Evolutionary conservation across 1,140 invertebrate genomes (phyloP), one percentile per base, ranked within the genome.

Genomic region (Spodoptera litura): DNA sequence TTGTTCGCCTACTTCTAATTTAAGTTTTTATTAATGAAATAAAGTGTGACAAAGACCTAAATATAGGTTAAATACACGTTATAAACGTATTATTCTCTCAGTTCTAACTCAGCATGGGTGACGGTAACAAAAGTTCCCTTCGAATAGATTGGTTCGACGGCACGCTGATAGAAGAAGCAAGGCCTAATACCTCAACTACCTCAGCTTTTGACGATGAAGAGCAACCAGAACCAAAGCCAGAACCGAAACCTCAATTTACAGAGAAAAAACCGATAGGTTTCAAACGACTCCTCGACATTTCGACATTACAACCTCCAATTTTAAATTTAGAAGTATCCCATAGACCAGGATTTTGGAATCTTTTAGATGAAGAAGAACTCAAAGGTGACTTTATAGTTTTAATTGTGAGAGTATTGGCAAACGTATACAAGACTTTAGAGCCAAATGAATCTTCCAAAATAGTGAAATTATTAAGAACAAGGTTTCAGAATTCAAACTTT

Each of bases 141-240:
- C 85, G 90, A 9, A 94, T 94, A 84, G 93, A 94, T 77, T 94
- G 93, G 93, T 94, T 94, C 78, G 93, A 94, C 83, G 93, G 93
- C 11, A 91, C 89, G 38, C 75, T 91, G 35, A 89, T 89, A 62
- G 90, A 93, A 85, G 87, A 93, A 68, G 79, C 75, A 15, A 83
- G 87, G 76, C 82, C 81, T 53, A 82, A 78, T 68, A 81, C 81
- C 56, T 83, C 53, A 51, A 79, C 31, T 56, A 52, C 80, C 12
- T 85, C 85, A 13, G 64, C 80, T 68, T 87, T 90, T 56, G 81
- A 59, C 61, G 88, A 91, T 78, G 88, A 91, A 85, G 90, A 90
- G 9, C 15, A 77, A 61, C 35, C 80, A 10, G 82, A 85, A 56
- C 51, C 59, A 10, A 52, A 66, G 15, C 20, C 61, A 20, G 38